Evolutionary conservation across 1,140 invertebrate species (phyloP).

Genomic region (Macrostomum lignano): DNA sequence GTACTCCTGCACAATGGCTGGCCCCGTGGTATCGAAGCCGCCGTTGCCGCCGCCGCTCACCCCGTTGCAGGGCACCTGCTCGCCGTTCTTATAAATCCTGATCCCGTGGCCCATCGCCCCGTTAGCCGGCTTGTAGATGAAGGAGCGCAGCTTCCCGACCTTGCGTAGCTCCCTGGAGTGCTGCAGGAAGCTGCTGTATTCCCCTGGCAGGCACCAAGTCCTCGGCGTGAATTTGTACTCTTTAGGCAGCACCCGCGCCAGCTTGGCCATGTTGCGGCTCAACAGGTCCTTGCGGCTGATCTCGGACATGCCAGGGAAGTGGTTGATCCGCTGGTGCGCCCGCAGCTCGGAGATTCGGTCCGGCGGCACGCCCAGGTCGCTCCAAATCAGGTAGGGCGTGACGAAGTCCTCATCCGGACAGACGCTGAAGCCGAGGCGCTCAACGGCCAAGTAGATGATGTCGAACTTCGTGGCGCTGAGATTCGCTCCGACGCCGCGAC

Average conservation of each 20-base stretch:
- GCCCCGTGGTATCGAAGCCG: background rate
- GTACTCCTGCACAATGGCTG: conserved; percentile 29
- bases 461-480: too few relatives aligned
- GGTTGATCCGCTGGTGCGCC: conserved; percentile 24
- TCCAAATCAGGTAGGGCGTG: conserved; percentile 25
- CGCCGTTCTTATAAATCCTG: conserved; percentile 13
- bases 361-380: conserved; percentile 20
- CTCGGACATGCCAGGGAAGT: conserved; percentile 27
- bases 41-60: background rate
- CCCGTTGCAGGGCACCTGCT: conserved; percentile 20
- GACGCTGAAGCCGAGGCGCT: background rate
- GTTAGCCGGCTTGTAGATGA: conserved; percentile 25
- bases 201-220: conserved; percentile 25
- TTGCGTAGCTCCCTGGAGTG: conserved; percentile 21
- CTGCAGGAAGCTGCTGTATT: conserved; percentile 15
- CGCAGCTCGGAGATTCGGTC: conserved; percentile 23
- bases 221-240: conserved; percentile 24
- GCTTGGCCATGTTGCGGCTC: conserved; percentile 24
- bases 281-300: conserved; percentile 24
- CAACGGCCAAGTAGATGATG: too few relatives aligned
- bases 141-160: conserved; percentile 18
- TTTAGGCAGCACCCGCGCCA: conserved; percentile 15
- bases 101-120: conserved; percentile 27
- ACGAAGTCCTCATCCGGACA: background rate
- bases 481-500: too few relatives aligned